These are phyloP conservation scores for Ferrisia virgata DNA, from an alignment of 2,888 invertebrate genomes.

Conservation along the genomic window DNA sequence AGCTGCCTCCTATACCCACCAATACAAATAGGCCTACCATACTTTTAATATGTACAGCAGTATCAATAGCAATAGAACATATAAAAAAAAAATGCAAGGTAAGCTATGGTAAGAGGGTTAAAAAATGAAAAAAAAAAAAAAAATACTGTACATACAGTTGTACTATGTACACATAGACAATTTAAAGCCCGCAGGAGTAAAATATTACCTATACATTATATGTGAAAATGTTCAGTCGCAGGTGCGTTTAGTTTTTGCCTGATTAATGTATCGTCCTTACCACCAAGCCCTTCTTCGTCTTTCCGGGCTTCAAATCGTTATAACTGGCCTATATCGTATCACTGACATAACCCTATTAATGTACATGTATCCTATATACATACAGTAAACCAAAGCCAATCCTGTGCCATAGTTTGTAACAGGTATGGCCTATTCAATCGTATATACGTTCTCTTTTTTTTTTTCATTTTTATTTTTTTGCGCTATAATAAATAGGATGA, in stretches of 20 bases:
- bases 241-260: conserved; percentile 30
- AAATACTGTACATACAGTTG: not conserved
- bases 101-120: not conserved
- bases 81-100: not conserved
- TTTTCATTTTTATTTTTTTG: no score
- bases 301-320: conserved; percentile 1
- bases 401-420: not conserved
- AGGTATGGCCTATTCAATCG: not conserved
- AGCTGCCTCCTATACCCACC: not conserved
- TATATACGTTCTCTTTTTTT: not conserved
- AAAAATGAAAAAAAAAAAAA: not conserved
- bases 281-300: not conserved
- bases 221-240: conserved; percentile 33
- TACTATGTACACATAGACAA: conserved; percentile 27
- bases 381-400: not conserved
- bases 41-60: no score
- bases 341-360: conserved; percentile 28
- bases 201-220: conserved; percentile 37
- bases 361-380: not conserved
- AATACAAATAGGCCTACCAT: not conserved
- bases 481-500: not conserved
- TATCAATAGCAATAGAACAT: not conserved
- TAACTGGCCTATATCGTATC: conserved; percentile 23
- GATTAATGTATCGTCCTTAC: conserved; percentile 27
- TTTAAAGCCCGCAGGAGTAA: conserved; percentile 38